A percentile compares a stretch with the other conserved stretches of the same genome.
Conservation (phyloP, 2,113 vertebrate genomes). For the Notechis scutatus region DNA sequence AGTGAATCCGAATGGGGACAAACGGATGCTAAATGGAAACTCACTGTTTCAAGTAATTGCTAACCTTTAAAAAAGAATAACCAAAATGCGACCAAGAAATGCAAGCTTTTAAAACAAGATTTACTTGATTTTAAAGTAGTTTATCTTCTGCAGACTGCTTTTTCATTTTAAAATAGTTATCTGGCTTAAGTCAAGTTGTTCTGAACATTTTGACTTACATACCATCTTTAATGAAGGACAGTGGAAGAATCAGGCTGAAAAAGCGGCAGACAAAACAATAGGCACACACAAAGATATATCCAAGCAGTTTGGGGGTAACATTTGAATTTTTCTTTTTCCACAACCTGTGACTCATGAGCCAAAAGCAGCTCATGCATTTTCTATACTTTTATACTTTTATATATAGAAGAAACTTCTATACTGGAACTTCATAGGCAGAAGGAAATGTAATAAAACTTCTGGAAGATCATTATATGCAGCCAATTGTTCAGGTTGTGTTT, state of each 20-base stretch:
- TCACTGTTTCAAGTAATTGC: not conserved
- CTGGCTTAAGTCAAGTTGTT: conserved; percentile 19
- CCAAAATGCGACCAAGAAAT: not conserved
- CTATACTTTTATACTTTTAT: too few relatives aligned
- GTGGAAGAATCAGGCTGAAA: not conserved
- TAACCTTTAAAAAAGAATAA: not conserved
- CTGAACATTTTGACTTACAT: conserved; percentile 8
- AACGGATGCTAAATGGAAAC: not conserved
- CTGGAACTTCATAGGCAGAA: not conserved
- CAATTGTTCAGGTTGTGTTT: not conserved
- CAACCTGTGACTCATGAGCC: not conserved
- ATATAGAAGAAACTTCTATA: too few relatives aligned
- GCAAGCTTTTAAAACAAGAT: not conserved
- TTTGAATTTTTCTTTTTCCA: not conserved
- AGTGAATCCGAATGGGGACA: not conserved
- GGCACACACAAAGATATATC: not conserved
- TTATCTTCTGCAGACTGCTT: conserved; percentile 7
- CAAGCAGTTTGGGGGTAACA: not conserved
- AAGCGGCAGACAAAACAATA: not conserved
- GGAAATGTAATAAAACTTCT: not conserved
- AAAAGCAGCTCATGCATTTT: not conserved
- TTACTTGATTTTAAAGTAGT: not conserved
- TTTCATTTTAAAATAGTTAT: conserved; percentile 23
- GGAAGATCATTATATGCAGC: not conserved
- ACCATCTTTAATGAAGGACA: not conserved